Base-by-base conservation (phyloP, 37 sponge, comb jelly and placozoan species). In the Halisarca cf. caerulea region DNA sequence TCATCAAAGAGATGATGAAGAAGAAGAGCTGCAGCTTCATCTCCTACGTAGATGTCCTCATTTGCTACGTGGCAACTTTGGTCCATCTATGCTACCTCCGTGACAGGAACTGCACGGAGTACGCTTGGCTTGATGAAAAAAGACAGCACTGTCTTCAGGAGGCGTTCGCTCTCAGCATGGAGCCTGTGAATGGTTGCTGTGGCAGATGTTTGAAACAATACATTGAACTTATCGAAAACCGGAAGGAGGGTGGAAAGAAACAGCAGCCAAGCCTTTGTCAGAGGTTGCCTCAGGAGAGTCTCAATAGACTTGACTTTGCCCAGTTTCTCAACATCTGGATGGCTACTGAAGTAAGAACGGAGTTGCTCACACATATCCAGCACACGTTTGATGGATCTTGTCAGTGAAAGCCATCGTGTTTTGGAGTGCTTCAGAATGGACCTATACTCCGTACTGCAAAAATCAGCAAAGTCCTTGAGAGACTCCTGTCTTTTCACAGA, bases 361-460 rank as follows among this genome's bases (percentile, higher is more conserved):
- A 86, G 42, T 42, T 73, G 47, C 9, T 80, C 69, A 81, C 87
- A 86, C 59, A 86, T 86, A 32, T 86, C 82, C 36, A 86, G n/a
- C 20, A 70, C 43, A 6, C 80, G 64, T 36, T 66, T 64, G 17
- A 86, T 66, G 37, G 81, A 54, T 3, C 80, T 32, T 28, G 45
- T 9, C 21, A 86, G 66, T 36, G 68, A 79, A 11, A 86, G 69
- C 80, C 87, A 86, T 43, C 82, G 30, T 21, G 87, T 86, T 68
- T 80, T 59, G 57, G 58, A 78, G 54, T 86, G 86, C 80, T 57
- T 78, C 3, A 86, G 54, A 61, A 80, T 27, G 14, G 40, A 54
- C 34, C 59, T 86, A 61, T 33, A 80, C 58, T 66, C 74, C 23
- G 21, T 30, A 32, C 54, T 39, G n/a, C 53, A 60, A 38, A 79